Evolutionary conservation across 2,888 invertebrate genomes (phyloP).

Genomic region (Hydrotaea cyrtoneurina): DNA sequence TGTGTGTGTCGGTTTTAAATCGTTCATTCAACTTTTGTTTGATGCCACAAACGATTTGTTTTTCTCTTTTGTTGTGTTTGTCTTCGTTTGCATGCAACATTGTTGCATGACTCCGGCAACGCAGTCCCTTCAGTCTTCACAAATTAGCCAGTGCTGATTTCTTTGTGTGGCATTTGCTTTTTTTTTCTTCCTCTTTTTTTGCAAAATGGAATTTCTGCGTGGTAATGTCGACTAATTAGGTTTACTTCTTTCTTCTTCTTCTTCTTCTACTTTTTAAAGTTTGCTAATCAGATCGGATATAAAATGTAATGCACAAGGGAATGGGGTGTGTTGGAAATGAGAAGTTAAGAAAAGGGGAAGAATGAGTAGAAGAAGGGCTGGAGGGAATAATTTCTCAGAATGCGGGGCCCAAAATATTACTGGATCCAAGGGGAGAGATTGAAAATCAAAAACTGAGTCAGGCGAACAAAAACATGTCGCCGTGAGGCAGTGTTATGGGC

Average conservation of each 20-base stretch:
- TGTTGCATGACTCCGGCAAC: slow-evolving; percentile 1
- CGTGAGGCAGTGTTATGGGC: too few relatives aligned
- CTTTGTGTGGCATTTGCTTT: neutral
- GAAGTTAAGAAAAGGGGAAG: too few relatives aligned
- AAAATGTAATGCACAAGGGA: neutral
- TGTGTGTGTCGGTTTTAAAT: slow-evolving; percentile 47
- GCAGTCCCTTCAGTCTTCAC: slow-evolving; percentile 1
- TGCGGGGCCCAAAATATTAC: too few relatives aligned
- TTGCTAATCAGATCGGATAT: slow-evolving; percentile 6
- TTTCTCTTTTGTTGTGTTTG: neutral
- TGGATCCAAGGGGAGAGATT: too few relatives aligned
- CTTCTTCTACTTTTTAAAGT: too few relatives aligned
- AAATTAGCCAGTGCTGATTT: slow-evolving; percentile 3
- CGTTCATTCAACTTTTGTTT: slow-evolving; percentile 67
- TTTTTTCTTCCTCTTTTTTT: too few relatives aligned
- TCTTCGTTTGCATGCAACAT: slow-evolving; percentile 13
- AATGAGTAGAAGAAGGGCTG: too few relatives aligned
- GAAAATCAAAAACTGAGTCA: too few relatives aligned
- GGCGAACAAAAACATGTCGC: too few relatives aligned
- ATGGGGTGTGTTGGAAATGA: too few relatives aligned
- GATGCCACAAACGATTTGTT: slow-evolving; percentile 37
- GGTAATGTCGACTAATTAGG: slow-evolving; percentile 14
- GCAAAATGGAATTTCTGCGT: neutral
- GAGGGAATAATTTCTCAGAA: too few relatives aligned
- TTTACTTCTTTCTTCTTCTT: neutral